phyloP scores from a whole-genome alignment of 2,797 vertebrate species.

The Poeciliopsis presidionis region DNA sequence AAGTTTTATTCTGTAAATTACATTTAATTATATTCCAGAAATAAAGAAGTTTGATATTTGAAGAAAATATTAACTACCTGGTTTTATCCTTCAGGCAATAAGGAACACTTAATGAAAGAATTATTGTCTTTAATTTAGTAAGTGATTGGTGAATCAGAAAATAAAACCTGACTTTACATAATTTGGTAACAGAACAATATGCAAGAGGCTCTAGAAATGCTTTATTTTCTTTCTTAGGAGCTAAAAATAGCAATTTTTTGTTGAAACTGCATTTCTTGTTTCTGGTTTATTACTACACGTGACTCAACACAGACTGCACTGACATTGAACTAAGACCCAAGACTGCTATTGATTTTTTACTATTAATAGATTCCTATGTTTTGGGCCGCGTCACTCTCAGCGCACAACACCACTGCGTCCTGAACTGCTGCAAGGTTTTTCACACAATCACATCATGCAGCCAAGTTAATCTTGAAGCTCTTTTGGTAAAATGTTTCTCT shows the following conservation, averaged over 20 bases:
- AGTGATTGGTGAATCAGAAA: too few species aligned
- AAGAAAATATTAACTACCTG: background rate
- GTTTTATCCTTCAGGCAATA: background rate
- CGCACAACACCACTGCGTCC: slow-evolving; percentile 16
- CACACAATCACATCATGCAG: slow-evolving; percentile 15
- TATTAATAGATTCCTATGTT: slow-evolving; percentile 1
- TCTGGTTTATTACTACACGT: background rate
- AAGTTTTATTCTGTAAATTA: too few species aligned
- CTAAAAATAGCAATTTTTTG: background rate
- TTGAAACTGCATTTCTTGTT: background rate
- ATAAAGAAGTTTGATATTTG: background rate
- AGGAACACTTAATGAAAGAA: background rate
- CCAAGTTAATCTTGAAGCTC: slow-evolving; percentile 13
- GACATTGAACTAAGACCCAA: background rate
- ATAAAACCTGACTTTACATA: too few species aligned
- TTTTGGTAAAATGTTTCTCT: background rate
- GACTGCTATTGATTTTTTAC: background rate
- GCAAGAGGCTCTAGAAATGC: background rate
- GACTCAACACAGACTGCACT: background rate
- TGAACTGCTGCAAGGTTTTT: slow-evolving; percentile 15
- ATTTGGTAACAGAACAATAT: too few species aligned
- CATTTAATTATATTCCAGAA: too few species aligned
- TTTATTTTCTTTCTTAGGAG: background rate
- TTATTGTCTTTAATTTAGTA: too few species aligned
- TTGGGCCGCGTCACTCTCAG: slow-evolving; percentile 6